Evolutionary conservation across 2,888 invertebrate species (phyloP).

Genomic region (Sclerodermus sp.): DNA sequence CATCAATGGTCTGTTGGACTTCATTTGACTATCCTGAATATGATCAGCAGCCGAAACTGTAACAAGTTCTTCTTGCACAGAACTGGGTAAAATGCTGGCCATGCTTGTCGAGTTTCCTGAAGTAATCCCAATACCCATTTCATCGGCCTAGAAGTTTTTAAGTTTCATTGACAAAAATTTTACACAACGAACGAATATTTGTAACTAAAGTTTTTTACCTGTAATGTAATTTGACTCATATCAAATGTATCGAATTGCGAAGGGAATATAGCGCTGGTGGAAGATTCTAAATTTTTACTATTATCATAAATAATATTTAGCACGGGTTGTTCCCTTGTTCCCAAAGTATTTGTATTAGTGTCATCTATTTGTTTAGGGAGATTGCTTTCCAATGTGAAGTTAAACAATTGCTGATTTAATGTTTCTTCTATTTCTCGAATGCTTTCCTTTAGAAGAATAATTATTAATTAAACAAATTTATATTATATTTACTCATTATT

Average conservation of each 20-base stretch:
- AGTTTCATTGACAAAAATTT: no score
- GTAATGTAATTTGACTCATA: slow-evolving; percentile 44
- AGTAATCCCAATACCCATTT: slow-evolving; percentile 42
- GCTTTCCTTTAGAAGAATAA: slow-evolving; percentile 43
- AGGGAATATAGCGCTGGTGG: slow-evolving; percentile 34
- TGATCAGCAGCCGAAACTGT: slow-evolving; percentile 19
- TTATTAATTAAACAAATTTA: no score
- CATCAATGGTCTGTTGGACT: slow-evolving; percentile 21
- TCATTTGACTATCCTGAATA: slow-evolving; percentile 12
- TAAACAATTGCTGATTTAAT: slow-evolving; percentile 53
- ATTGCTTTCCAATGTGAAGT: slow-evolving; percentile 33
- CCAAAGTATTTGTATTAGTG: slow-evolving; percentile 15
- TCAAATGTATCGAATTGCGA: slow-evolving; percentile 47
- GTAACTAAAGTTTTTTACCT: slow-evolving; percentile 23
- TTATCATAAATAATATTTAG: slow-evolving; percentile 47
- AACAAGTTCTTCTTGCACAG: slow-evolving; percentile 34
- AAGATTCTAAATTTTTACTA: slow-evolving; percentile 32
- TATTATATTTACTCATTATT: no score
- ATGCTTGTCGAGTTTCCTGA: slow-evolving; percentile 41
- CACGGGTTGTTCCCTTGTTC: slow-evolving; percentile 30
- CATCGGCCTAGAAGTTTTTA: slow-evolving; percentile 33
- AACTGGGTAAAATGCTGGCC: slow-evolving; percentile 43
- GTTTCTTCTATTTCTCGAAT: slow-evolving; percentile 56
- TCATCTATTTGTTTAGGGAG: slow-evolving; percentile 28
- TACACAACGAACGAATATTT: not conserved